A percentile compares a stretch with the other conserved stretches of the same genome.
Evolutionary conservation across 2,888 invertebrate species (phyloP).

Genomic region (Habrosyne pyritoides): DNA sequence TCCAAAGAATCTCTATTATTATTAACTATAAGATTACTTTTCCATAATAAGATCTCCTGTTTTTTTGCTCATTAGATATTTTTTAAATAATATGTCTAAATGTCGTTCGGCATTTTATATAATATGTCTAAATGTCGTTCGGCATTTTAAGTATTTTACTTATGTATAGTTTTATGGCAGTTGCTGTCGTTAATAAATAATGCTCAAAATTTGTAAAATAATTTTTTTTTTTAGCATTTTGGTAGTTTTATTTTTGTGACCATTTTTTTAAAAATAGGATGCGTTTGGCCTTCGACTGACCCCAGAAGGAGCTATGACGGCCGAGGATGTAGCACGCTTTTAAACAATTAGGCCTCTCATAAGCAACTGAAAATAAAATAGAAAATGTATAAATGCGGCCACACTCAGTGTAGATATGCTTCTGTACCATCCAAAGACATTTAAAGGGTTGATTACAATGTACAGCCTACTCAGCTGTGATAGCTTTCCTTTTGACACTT

Average conservation of each 20-base stretch:
- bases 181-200: conserved; percentile 54
- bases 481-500: too few relatives aligned
- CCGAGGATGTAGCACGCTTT: too few relatives aligned
- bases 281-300: too few relatives aligned
- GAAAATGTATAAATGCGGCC: too few relatives aligned
- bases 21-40: conserved; percentile 51
- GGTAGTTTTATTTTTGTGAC: neutral
- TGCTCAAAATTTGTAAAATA: conserved; percentile 13
- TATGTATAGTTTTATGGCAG: conserved; percentile 51
- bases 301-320: too few relatives aligned
- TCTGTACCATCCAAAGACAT: too few relatives aligned
- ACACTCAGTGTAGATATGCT: too few relatives aligned
- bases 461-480: too few relatives aligned
- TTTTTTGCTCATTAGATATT: conserved; percentile 52
- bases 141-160: conserved; percentile 17
- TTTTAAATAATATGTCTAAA: conserved; percentile 38
- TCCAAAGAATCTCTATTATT: conserved; percentile 78
- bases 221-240: neutral
- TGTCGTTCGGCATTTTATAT: conserved; percentile 31
- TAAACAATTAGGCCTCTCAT: too few relatives aligned
- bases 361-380: too few relatives aligned
- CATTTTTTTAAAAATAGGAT: too few relatives aligned
- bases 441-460: too few relatives aligned
- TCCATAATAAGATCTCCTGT: conserved; percentile 72
- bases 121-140: conserved; percentile 38